Conservation (phyloP, 30 jellyfish, hydroid and myxozoan species). For the Hydra vulgaris region DNA sequence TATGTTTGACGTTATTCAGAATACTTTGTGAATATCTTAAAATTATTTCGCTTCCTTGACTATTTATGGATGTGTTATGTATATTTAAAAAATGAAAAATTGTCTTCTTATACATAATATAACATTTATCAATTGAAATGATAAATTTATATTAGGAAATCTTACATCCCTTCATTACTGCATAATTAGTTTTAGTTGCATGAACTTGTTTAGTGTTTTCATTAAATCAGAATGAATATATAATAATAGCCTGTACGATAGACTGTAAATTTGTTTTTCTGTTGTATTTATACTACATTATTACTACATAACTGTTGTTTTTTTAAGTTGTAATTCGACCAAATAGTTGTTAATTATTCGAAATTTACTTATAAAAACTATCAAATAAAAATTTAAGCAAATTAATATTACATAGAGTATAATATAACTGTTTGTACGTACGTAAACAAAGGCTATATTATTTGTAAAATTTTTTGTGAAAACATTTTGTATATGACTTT, state of each 20-base stretch:
- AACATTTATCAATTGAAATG: background rate
- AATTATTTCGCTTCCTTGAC: background rate
- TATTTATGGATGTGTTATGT: background rate
- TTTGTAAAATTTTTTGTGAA: background rate
- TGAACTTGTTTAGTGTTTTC: background rate
- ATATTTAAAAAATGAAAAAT: no score
- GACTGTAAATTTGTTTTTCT: background rate
- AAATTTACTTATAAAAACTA: background rate
- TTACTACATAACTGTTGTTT: background rate
- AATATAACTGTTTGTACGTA: background rate
- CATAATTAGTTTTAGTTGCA: background rate
- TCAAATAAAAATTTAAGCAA: background rate
- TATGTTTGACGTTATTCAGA: background rate
- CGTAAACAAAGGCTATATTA: background rate
- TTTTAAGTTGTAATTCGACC: background rate
- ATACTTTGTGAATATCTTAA: background rate
- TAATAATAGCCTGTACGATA: background rate
- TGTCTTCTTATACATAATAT: no score
- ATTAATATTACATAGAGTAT: background rate
- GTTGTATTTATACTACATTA: background rate
- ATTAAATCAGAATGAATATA: background rate
- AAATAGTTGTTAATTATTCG: background rate
- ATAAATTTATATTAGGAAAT: background rate
- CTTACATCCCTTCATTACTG: background rate
- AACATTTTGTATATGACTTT: background rate